Base-by-base conservation (phyloP, 1,140 invertebrate species). In the Drosophila punjabiensis region DNA sequence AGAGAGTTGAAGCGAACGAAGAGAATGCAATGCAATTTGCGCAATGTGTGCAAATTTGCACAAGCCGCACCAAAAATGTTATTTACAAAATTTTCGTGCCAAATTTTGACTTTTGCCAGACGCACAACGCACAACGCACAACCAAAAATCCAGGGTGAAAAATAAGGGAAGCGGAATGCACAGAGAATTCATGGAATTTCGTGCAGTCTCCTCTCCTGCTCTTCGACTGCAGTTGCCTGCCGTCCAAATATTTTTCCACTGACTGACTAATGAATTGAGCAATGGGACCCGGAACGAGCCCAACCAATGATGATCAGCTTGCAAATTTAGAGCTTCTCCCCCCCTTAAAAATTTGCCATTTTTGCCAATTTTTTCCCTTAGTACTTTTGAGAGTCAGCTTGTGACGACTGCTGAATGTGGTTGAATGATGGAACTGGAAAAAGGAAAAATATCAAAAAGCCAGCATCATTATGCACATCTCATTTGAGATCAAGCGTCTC, bases 1-100 rank as follows among this genome's bases (percentile, higher is more conserved):
- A n/a, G 37, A 16, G 14, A 39, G 37, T 16, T 39, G 37, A 7
- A 39, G 37, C 37, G 3, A 5, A 47, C 20, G 45, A 20, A 33
- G 53, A 52, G 58, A 78, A 79, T 70, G 74, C 78, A 68, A 69
- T 87, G 80, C 84, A 87, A 87, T 87, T 88, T 87, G 85, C 48
- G 73, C 84, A 87, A 88, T 78, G 64, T 80, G 77, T 75, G 64
- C 71, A 88, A 88, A 88, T 84, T 87, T 81, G 77, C 83, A 88
- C 84, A 87, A 81, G 78, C 82, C 82, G 77, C 82, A 81, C 66
- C 62, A 67, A 58, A 76, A 66, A 76, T 76, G 55, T 77, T 77
- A 76, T 70, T 62, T 71, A 59, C 75, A 79, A 70, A 63, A 70
- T 78, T 78, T 79, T 78, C 75, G 64, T 69, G 75, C 76, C 75